Percentiles rank a stretch among this genome's conserved stretches.
Evolutionary conservation across 2,797 vertebrate species (phyloP).

Genomic region (Helarctos malayanus): DNA sequence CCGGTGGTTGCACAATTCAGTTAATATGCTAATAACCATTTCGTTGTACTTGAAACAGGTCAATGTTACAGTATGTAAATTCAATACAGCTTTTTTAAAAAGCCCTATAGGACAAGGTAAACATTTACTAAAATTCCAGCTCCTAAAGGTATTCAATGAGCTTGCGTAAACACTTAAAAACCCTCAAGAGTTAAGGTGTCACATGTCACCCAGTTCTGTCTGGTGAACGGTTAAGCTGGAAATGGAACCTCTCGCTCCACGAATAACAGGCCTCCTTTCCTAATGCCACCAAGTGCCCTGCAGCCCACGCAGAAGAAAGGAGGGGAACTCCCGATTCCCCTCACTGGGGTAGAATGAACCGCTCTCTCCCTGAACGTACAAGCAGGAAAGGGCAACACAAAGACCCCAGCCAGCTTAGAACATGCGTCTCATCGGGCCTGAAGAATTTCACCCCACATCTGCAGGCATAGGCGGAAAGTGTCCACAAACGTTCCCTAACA

Average conservation of each 20-base stretch:
- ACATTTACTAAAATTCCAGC: not conserved
- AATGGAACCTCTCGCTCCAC: not conserved
- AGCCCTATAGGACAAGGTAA: not conserved
- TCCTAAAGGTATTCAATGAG: not conserved
- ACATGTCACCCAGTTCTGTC: not conserved
- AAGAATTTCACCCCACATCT: not conserved
- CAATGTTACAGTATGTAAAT: not conserved
- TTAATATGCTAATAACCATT: not conserved
- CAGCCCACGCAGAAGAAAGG: accelerated
- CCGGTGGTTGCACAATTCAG: not conserved
- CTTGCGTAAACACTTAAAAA: not conserved
- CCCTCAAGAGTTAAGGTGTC: not conserved
- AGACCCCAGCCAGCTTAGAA: not conserved
- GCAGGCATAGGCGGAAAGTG: accelerated
- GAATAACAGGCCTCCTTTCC: not conserved
- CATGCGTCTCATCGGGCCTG: not conserved
- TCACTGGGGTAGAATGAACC: accelerated
- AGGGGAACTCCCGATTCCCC: too few species aligned
- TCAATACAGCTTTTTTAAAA: not conserved
- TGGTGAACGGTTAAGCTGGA: not conserved
- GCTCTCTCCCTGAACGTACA: not conserved
- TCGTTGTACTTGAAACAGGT: not conserved
- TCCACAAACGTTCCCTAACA: not conserved
- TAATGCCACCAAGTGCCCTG: accelerated
- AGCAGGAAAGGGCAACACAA: not conserved